phyloP scores from a whole-genome alignment of 2,888 invertebrate species.

The Nudaria mundana region DNA sequence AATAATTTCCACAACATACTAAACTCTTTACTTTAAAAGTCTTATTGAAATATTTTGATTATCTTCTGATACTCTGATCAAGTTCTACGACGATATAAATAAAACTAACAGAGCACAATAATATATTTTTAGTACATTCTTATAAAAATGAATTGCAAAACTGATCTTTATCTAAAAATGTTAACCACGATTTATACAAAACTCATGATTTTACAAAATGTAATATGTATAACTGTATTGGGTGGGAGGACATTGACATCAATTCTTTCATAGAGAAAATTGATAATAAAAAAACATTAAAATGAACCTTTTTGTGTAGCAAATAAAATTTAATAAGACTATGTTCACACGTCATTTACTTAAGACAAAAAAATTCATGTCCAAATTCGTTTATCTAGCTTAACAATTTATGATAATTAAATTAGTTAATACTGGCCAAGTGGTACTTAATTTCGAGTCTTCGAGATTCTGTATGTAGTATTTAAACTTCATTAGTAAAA shows the following conservation, averaged over 20 bases:
- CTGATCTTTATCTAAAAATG: slow-evolving; percentile 7
- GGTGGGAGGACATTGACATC: slow-evolving; percentile 29
- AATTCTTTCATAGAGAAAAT: slow-evolving; percentile 35
- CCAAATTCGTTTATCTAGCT: slow-evolving; percentile 55
- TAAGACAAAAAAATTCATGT: slow-evolving; percentile 58
- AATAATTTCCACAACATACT: not conserved
- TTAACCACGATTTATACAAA: slow-evolving; percentile 11
- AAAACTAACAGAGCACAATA: not conserved
- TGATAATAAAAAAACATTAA: slow-evolving; percentile 14
- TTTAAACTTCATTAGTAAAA: not conserved
- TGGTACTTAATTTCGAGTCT: slow-evolving; percentile 27
- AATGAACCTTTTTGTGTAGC: slow-evolving; percentile 41
- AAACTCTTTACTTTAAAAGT: too few species aligned
- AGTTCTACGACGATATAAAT: not conserved
- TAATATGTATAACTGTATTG: slow-evolving; percentile 18
- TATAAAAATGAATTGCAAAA: not conserved
- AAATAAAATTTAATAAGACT: slow-evolving; percentile 55
- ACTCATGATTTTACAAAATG: slow-evolving; percentile 14
- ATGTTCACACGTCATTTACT: slow-evolving; percentile 63
- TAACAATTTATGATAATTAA: slow-evolving; percentile 61
- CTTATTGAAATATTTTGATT: too few species aligned
- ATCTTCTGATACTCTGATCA: too few species aligned
- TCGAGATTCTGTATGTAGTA: slow-evolving; percentile 33
- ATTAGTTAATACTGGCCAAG: slow-evolving; percentile 44
- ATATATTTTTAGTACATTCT: too few species aligned